Base-by-base conservation (phyloP, 2,888 invertebrate genomes). In the Pilophorus perplexus region DNA sequence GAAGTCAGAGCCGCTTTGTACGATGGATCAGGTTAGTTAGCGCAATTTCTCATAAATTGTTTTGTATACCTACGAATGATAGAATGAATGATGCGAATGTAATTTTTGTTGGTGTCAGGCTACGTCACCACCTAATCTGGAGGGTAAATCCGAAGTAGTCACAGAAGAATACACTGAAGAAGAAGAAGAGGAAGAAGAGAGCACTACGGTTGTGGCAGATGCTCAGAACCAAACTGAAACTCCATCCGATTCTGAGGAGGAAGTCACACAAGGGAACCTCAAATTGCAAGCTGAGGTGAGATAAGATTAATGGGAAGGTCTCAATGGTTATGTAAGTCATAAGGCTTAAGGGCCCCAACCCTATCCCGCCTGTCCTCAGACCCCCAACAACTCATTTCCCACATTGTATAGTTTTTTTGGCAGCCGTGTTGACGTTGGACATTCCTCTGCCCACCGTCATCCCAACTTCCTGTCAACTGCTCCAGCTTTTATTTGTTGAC, bases 221-320 rank as follows among this genome's bases (percentile, higher is more conserved):
- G 90, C 90, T 0, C 88, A 88, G 59, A 90, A 90, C 74, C 90
- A 91, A 78, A 90, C 90, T 0, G 90, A 90, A 73, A 85, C 87
- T 18, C 84, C 87, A 0, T 78, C 81, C 1, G 55, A 65, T 16
- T 82, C 84, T 73, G 87, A 86, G 72, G 87, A 87, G 64, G 87
- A 87, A 71, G 87, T 81, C 66, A 68, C 70, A 2, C 59, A 59
- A 23, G 28, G 59, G 16, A 69, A 67, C 1, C 71, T 71, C 2
- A 73, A 74, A 3, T 72, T 73, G 14, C 48, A 64, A 64, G 33
- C 18, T 23, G 38, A 64, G 38, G 50, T 64, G n/a, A n/a, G n/a
- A n/a, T n/a, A n/a, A n/a, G n/a, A n/a, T n/a, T n/a, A n/a, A n/a
- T n/a, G n/a, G n/a, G n/a, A n/a, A n/a, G n/a, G n/a, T n/a, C n/a